These are phyloP conservation scores for Papilio glaucus DNA, from an alignment of 1,140 invertebrate genomes.

Conservation along the genomic window DNA sequence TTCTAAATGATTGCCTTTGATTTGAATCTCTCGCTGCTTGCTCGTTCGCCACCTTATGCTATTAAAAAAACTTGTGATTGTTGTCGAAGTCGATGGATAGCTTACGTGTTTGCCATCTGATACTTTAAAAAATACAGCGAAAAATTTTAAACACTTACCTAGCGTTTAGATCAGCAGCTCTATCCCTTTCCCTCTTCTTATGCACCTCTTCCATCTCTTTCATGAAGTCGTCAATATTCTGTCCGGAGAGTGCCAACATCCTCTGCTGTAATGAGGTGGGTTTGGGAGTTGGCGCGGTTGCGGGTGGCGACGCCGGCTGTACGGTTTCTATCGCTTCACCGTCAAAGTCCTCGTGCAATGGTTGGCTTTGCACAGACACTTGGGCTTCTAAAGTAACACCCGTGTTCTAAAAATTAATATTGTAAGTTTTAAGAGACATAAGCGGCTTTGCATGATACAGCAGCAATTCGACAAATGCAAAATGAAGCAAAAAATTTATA, in stretches of 20 bases:
- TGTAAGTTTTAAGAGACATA: neutral
- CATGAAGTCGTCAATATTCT: constrained; percentile 96
- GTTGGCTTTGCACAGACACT: neutral
- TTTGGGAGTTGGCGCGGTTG: constrained; percentile 81
- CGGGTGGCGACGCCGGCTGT: constrained; percentile 36
- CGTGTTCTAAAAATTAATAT: neutral
- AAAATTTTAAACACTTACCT: constrained; percentile 63
- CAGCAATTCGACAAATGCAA: neutral
- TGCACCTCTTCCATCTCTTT: constrained; percentile 95
- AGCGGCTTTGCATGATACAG: neutral
- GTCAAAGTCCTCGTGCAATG: constrained; percentile 50
- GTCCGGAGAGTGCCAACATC: constrained; percentile 93
- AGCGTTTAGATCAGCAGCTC: constrained; percentile 86
- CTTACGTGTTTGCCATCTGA: too few species aligned
- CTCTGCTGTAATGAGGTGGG: constrained; percentile 91
- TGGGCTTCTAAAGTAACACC: constrained; percentile 7
- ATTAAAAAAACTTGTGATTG: too few species aligned
- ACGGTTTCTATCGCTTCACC: constrained; percentile 58
- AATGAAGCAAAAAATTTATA: too few species aligned
- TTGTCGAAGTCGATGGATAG: too few species aligned
- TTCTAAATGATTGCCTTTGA: too few species aligned
- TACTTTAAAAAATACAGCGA: neutral
- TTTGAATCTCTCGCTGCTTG: too few species aligned
- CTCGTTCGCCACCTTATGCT: too few species aligned
- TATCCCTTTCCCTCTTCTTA: constrained; percentile 87